Base-by-base conservation (phyloP, 2,113 vertebrate species). In the Nothoprocta pentlandii region DNA sequence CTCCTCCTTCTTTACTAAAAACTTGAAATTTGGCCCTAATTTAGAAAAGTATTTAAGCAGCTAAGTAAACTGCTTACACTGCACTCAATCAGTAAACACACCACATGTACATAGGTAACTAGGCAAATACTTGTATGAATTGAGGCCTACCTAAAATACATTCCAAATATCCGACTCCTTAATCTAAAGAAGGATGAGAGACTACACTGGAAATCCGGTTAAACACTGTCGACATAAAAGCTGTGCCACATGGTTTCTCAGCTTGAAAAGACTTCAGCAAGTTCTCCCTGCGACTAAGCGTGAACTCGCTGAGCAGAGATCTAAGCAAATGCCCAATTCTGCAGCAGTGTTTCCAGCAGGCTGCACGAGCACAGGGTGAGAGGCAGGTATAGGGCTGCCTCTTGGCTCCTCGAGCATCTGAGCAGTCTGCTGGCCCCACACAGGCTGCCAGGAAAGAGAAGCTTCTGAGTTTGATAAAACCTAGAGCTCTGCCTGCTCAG, bases 171-270 rank as follows among this genome's bases (percentile, higher is more conserved):
- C 78, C 58, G 87, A 85, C 94, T 58, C 76, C n/a, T 86, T 54
- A 83, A 36, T 15, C n/a, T 47, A 62, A 77, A 77, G 44, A 41
- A 84, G 6, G 25, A 80, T 76, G 47, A 91, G 86, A 87, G 39
- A 96, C 87, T 94, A 85, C 93, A 95, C 87, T 74, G 80, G 79
- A 94, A 95, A 93, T 63, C 41, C 70, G 67, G 34, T 90, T 87
- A 64, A 87, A 90, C 58, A 85, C 74, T 92, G 88, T 66, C 85
- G 88, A 80, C 3, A 44, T 92, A 94, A 88, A 78, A 87, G 62
- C 54, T 96, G 85, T 87, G 91, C 89, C 95, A 85, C 3, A 12
- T 10, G 28, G 32, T 25, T 88, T 92, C 54, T 64, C 53, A 68
- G 66, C 91, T 85, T 39, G 22, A 83, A 62, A 85, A 83, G 67